Evolutionary conservation across 2,888 invertebrate species (phyloP).

Genomic region (Temnothorax unifasciatus): DNA sequence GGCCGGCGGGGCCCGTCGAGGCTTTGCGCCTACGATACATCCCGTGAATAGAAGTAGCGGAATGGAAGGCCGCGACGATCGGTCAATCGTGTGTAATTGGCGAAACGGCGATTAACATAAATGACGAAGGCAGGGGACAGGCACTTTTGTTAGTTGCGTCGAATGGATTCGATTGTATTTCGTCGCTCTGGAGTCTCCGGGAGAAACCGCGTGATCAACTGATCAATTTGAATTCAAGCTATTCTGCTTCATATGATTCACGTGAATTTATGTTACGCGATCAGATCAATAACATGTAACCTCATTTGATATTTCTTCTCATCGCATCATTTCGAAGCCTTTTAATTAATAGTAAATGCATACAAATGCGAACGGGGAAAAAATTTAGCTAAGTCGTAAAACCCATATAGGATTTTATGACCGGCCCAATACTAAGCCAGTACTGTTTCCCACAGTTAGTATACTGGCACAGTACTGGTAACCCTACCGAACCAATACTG

Average conservation of each 20-base stretch:
- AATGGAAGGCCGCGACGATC: conserved; percentile 60
- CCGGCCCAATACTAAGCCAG: no score
- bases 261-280: background rate
- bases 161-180: background rate
- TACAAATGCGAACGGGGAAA: background rate
- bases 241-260: background rate
- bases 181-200: background rate
- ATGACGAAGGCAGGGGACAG: conserved; percentile 62
- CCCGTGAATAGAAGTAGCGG: conserved; percentile 49
- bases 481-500: no score
- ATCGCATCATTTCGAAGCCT: conserved; percentile 27
- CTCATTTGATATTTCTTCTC: conserved; percentile 37
- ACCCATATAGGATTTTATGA: no score
- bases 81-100: conserved; percentile 61
- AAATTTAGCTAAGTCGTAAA: no score
- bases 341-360: conserved; percentile 20
- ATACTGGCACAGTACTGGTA: no score
- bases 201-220: conserved; percentile 2
- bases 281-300: conserved; percentile 51
- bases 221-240: background rate
- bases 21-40: conserved; percentile 37
- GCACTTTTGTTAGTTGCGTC: conserved; percentile 69
- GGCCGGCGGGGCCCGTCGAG: background rate
- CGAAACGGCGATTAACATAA: conserved; percentile 67
- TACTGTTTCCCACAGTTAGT: no score